phyloP scores from a whole-genome alignment of 2,888 invertebrate genomes.

The Gibbula magus region DNA sequence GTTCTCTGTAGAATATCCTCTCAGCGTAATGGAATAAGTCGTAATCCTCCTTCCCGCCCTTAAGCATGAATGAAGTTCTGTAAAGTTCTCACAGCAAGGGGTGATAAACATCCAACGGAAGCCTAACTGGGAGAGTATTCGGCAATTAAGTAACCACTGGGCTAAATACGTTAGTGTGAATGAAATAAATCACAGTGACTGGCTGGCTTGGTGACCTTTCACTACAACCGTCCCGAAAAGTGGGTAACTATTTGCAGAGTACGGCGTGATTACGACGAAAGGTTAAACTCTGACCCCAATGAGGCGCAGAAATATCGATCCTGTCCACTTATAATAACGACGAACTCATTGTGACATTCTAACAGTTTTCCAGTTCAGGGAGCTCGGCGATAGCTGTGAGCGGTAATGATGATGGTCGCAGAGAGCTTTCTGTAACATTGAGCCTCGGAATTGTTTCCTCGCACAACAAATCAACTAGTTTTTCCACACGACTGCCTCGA shows the following conservation, averaged over 20 bases:
- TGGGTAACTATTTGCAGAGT: constrained; percentile 3
- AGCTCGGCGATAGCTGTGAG: neutral
- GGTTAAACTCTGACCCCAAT: neutral
- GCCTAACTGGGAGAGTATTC: neutral
- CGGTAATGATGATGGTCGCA: constrained; percentile 9
- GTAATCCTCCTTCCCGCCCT: too few species aligned
- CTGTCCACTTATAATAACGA: constrained; percentile 5
- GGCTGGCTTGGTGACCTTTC: neutral
- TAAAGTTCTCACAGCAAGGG: neutral
- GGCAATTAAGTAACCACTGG: constrained; percentile 4
- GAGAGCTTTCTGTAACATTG: neutral
- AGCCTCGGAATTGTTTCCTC: neutral
- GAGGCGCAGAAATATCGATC: constrained; percentile 10
- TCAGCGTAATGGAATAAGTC: too few species aligned
- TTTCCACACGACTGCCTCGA: neutral
- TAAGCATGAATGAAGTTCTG: too few species aligned
- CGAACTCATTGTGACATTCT: constrained; percentile 9
- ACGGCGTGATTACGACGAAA: constrained; percentile 8
- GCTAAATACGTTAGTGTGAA: constrained; percentile 18
- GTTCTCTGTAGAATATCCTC: too few species aligned
- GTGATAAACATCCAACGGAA: constrained; percentile 3
- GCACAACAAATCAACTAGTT: constrained; percentile 7
- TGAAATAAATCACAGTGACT: constrained; percentile 6
- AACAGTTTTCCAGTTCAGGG: constrained; percentile 18
- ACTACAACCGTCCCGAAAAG: neutral